phyloP scores from a whole-genome alignment of 2,888 invertebrate genomes.

The Anaspis maculata region DNA sequence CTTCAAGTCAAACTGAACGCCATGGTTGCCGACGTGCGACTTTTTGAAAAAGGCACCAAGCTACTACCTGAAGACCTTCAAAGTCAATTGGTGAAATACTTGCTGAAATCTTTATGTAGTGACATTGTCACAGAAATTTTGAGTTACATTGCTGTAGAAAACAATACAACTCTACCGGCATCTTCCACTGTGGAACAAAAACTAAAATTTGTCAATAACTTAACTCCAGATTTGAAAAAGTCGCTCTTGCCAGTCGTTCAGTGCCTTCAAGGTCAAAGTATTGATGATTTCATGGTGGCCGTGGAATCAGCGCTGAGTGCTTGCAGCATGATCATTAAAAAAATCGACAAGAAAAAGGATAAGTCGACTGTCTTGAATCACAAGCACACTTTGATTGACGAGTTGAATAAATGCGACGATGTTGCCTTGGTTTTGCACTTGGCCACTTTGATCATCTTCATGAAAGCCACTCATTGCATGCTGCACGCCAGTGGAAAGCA shows the following conservation, averaged over 20 bases:
- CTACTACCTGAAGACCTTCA: slow-evolving; percentile 56
- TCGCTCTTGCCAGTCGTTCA: slow-evolving; percentile 60
- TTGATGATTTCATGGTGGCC: slow-evolving; percentile 73
- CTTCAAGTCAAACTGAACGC: slow-evolving; percentile 77
- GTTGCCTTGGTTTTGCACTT: slow-evolving; percentile 74
- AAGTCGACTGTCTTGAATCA: slow-evolving; percentile 69
- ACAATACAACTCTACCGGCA: too few species aligned
- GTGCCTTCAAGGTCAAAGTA: slow-evolving; percentile 55
- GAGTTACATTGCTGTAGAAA: slow-evolving; percentile 69
- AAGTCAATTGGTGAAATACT: slow-evolving; percentile 65
- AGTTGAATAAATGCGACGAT: slow-evolving; percentile 66
- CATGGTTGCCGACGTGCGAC: slow-evolving; percentile 62
- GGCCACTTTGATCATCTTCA: slow-evolving; percentile 69
- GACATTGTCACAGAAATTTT: slow-evolving; percentile 75
- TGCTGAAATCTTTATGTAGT: slow-evolving; percentile 74
- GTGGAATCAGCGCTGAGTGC: slow-evolving; percentile 62
- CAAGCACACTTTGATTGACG: slow-evolving; percentile 70
- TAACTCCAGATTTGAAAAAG: slow-evolving; percentile 56
- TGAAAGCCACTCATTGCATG: slow-evolving; percentile 70
- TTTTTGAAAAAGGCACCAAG: slow-evolving; percentile 74
- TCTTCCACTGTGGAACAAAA: slow-evolving; percentile 58
- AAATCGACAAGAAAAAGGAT: slow-evolving; percentile 84
- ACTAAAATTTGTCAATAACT: slow-evolving; percentile 60
- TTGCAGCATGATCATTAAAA: slow-evolving; percentile 75
- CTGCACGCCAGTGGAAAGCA: slow-evolving; percentile 91